Percentiles rank a stretch among this genome's conserved stretches.
Conservation (phyloP, 2,113 vertebrate species). For the Phalacrocorax brasilianus region DNA sequence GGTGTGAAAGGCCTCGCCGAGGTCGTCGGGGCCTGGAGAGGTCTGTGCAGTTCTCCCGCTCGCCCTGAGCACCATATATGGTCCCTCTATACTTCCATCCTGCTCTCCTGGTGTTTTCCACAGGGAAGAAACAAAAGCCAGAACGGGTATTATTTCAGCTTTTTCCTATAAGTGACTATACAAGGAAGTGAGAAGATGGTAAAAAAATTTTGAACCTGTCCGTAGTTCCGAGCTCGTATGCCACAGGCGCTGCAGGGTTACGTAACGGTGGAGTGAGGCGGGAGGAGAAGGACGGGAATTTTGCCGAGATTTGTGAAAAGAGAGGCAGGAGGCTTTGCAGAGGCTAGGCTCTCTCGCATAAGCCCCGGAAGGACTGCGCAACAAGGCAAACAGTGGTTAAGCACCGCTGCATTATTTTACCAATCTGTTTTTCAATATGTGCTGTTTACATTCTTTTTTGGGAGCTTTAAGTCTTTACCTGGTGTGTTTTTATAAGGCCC, state of each 20-base stretch:
- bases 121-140: not conserved
- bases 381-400: not conserved
- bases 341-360: not conserved
- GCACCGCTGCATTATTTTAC: not conserved
- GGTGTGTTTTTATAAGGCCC: not conserved
- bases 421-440: not conserved
- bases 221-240: not conserved
- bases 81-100: not conserved
- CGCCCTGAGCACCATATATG: not conserved
- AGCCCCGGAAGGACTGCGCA: not conserved
- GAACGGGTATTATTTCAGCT: not conserved
- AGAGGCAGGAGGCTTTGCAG: not conserved
- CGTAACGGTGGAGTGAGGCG: not conserved
- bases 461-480: not conserved
- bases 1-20: not conserved
- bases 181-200: not conserved
- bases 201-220: not conserved
- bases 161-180: not conserved
- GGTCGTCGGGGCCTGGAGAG: fast-evolving
- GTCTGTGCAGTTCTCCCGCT: fast-evolving
- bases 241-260: not conserved
- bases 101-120: not conserved
- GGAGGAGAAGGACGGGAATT: not conserved
- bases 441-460: not conserved
- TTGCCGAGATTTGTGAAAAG: not conserved